Base-by-base conservation (phyloP, 2,888 invertebrate genomes). In the Oscheius sp. region DNA sequence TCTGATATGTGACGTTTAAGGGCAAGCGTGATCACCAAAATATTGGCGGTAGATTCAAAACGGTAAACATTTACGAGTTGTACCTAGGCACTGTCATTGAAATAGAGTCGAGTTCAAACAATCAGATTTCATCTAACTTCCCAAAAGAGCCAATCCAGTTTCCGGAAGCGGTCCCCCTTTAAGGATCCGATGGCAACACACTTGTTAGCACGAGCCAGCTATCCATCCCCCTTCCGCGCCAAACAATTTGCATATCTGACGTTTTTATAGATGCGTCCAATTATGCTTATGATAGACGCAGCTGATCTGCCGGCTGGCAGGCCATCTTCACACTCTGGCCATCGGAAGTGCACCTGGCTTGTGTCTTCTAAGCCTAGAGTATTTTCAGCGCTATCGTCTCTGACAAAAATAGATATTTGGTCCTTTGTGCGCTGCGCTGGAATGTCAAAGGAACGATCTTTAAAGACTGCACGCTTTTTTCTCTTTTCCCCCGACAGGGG, bases 221-320 rank as follows among this genome's bases (percentile, higher is more conserved):
- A 68, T 74, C 66, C 35, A 42, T 74, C 68, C 35, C 55, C 59
- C 58, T 35, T 66, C 59, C 66, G 59, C 68, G 58, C 60, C 21
- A 21, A 35, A 47, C 66, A 50, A 75, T 81, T 81, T 76, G 78
- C 81, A 81, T 81, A 81, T 79, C 65, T 79, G 79, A 77, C 76
- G 75, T 70, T 78, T 81, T 81, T 79, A 81, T 79, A 60, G 76
- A 79, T 77, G 74, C 57, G 63, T 48, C 58, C 75, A 75, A 77
- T 73, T 75, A 73, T 76, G 65, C 74, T 63, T 58, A 68, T 68
- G 60, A 66, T 68, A 62, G 73, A 42, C 55, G 71, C 72, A 75
- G 75, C 70, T 75, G 75, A 72, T 42, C 62, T 21, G 73, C 76
- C 68, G 55, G 68, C 63, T 63, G 76, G 53, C 29, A 21, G 53